Evolutionary conservation across 2,888 invertebrate species (phyloP), one percentile per base, ranked within the genome.

Genomic region (Parelbella ahira): DNA sequence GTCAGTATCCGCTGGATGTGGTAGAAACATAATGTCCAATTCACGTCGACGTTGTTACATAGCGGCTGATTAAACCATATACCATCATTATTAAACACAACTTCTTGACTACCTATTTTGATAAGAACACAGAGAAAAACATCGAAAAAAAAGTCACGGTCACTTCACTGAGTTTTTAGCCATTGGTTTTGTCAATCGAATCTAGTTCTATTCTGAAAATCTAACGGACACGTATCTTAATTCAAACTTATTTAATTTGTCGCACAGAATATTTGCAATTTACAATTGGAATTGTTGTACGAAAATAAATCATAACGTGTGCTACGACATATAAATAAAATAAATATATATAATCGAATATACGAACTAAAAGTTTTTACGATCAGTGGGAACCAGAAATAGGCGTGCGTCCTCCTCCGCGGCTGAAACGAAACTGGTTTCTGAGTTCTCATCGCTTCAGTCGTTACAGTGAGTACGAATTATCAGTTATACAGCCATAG

Each of bases 21-120:
- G 43, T 66, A 68, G 45, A 70, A 75, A 56, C 86, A 86, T 84
- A 82, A 64, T 70, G 84, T 86, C 73, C 73, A 70, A 45, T 84
- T 86, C 42, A 81, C 54, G 48, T 74, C 57, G 36, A 50, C 48
- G 24, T 77, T 78, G 48, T 60, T 64, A 50, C 84, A 84, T 44
- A 60, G 50, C 23, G 60, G 58, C 44, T 62, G 58, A 13, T 46
- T 50, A 19, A 56, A 55, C 57, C 60, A 56, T 28, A 47, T 50
- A 42, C 55, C 73, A 66, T 76, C 45, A 32, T 57, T 45, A 27
- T 44, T 24, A 18, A 5, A 37, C 30, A 27, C 28, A 11, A 36
- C 28, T 50, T 60, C 60, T 44, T 59, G 49, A 47, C 53, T 71
- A 68, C 78, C 80, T 78, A 82, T 83, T 69, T 80, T 82, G 77